Conservation (phyloP, 2,888 invertebrate genomes). For the Spodoptera littoralis region DNA sequence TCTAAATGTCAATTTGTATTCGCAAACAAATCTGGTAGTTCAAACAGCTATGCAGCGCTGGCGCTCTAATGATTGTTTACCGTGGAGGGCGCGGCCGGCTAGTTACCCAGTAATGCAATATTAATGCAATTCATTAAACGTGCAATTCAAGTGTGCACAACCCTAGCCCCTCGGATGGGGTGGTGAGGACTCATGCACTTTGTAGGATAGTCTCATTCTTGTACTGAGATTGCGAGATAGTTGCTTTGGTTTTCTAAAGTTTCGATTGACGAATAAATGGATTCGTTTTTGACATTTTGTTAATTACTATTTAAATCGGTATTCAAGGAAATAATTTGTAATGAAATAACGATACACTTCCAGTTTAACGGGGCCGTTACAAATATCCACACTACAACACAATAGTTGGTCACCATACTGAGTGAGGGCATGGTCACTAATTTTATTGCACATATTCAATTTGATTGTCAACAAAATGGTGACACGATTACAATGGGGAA, state of each 20-base stretch:
- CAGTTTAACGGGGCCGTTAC: background rate
- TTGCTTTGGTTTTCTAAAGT: background rate
- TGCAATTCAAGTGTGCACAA: constrained; percentile 79
- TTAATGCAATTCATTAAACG: constrained; percentile 89
- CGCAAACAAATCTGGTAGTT: constrained; percentile 83
- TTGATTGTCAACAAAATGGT: constrained; percentile 52
- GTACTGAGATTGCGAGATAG: constrained; percentile 3
- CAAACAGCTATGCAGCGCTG: constrained; percentile 75
- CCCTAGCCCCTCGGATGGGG: constrained; percentile 57
- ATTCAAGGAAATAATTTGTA: too few relatives aligned
- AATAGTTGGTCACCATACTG: constrained; percentile 40
- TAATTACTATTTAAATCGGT: background rate
- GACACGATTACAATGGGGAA: constrained; percentile 42
- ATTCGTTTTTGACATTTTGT: background rate
- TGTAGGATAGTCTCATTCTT: constrained; percentile 33
- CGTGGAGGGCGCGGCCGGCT: constrained; percentile 72
- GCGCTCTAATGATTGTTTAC: constrained; percentile 86
- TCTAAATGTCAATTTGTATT: constrained; percentile 84
- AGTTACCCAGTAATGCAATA: constrained; percentile 88
- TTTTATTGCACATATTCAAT: constrained; percentile 62
- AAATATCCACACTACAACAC: constrained; percentile 8
- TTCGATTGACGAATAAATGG: background rate
- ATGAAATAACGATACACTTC: background rate
- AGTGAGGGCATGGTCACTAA: constrained; percentile 51
- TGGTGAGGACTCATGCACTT: constrained; percentile 17